These are phyloP conservation scores for Lasiurus cinereus DNA, from an alignment of 2,113 vertebrate genomes.

Conservation along the genomic window DNA sequence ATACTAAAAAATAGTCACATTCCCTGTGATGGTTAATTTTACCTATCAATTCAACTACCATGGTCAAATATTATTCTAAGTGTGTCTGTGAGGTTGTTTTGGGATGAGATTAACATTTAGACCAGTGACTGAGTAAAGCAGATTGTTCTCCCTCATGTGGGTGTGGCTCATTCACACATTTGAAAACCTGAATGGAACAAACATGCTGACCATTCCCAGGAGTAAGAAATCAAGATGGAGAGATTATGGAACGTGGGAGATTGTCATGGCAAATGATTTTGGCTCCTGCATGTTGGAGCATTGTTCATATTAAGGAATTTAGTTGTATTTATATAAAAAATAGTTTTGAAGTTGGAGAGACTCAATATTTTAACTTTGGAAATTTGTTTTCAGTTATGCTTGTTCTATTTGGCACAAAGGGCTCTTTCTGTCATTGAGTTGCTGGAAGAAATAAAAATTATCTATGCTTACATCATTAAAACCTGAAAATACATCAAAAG, in stretches of 20 bases:
- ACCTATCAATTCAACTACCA: neutral
- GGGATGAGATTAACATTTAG: neutral
- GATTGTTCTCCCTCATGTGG: neutral
- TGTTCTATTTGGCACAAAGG: neutral
- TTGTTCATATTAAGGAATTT: neutral
- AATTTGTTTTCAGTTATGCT: neutral
- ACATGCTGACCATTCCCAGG: neutral
- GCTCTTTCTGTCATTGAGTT: neutral
- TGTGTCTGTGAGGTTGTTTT: neutral
- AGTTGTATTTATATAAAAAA: neutral
- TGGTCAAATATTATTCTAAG: neutral
- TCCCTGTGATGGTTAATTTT: neutral
- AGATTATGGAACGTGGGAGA: neutral
- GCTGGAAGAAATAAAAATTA: neutral
- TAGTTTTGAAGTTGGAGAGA: neutral
- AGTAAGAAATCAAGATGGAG: neutral
- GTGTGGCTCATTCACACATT: neutral
- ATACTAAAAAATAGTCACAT: neutral
- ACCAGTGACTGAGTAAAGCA: neutral
- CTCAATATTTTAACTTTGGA: neutral
- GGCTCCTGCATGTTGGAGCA: neutral
- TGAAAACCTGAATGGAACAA: neutral
- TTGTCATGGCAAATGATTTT: neutral
- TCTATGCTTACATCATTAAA: neutral
- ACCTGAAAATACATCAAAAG: neutral